Conservation (phyloP, 2,888 invertebrate genomes). For the Cyclophora albipunctata region DNA sequence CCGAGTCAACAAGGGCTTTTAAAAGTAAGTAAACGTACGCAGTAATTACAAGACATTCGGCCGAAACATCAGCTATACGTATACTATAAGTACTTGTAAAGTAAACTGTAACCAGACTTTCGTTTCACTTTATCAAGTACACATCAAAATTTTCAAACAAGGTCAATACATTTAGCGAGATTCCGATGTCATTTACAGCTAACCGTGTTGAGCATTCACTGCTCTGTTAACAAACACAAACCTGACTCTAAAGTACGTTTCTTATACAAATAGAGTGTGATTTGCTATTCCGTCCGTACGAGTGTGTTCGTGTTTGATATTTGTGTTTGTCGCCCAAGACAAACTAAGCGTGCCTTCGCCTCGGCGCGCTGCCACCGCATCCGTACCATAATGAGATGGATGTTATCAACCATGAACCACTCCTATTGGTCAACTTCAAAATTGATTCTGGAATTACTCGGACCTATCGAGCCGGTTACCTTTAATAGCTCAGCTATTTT, state of each 20-base stretch:
- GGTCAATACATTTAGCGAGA: slow-evolving; percentile 36
- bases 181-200: slow-evolving; percentile 53
- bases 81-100: too few species aligned
- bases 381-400: slow-evolving; percentile 25
- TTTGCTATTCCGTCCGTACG: slow-evolving; percentile 68
- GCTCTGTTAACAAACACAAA: slow-evolving; percentile 59
- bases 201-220: slow-evolving; percentile 59
- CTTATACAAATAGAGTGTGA: slow-evolving; percentile 59
- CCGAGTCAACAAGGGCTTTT: slow-evolving; percentile 10
- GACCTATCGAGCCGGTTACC: too few species aligned
- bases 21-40: not conserved
- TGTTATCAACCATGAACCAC: slow-evolving; percentile 16
- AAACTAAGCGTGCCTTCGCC: slow-evolving; percentile 47
- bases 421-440: not conserved
- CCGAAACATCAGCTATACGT: too few species aligned
- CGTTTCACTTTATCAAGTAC: not conserved
- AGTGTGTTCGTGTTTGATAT: slow-evolving; percentile 60
- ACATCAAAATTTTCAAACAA: slow-evolving; percentile 10
- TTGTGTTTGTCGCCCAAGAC: slow-evolving; percentile 64
- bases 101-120: too few species aligned
- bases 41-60: too few species aligned
- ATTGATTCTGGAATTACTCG: not conserved
- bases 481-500: too few species aligned
- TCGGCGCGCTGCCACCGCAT: slow-evolving; percentile 25
- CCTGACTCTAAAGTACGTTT: slow-evolving; percentile 52